Evolutionary conservation across 1,140 invertebrate species (phyloP).

Genomic region (Aplysia californica): DNA sequence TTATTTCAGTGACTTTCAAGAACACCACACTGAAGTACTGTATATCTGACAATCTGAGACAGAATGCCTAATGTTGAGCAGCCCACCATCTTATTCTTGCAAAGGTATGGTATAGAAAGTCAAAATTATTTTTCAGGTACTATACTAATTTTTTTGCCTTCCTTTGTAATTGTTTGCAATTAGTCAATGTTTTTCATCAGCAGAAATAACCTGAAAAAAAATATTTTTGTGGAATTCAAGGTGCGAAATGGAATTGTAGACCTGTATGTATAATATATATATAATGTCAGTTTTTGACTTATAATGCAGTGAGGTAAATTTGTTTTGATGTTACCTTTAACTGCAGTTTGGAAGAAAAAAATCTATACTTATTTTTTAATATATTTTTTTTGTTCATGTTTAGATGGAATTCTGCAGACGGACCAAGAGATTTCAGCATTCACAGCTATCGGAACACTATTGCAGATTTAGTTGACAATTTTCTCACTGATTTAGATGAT

Average conservation of each 20-base stretch:
- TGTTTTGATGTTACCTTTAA: too few relatives aligned
- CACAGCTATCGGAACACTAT: conserved; percentile 35
- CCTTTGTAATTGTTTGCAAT: too few relatives aligned
- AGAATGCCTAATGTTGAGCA: not conserved
- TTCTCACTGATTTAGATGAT: conserved; percentile 37
- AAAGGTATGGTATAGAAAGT: too few relatives aligned
- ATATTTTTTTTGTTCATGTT: not conserved
- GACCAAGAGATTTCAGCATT: conserved; percentile 25
- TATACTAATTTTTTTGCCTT: too few relatives aligned
- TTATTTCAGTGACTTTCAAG: not conserved
- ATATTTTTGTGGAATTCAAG: too few relatives aligned
- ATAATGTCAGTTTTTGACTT: too few relatives aligned
- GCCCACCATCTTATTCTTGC: not conserved
- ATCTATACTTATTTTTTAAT: not conserved
- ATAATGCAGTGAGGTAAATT: too few relatives aligned
- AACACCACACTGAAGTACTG: not conserved
- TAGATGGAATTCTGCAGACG: conserved; percentile 27
- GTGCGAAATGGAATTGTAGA: too few relatives aligned
- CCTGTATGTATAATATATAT: too few relatives aligned
- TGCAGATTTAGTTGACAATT: conserved; percentile 34
- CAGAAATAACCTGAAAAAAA: too few relatives aligned
- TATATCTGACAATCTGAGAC: not conserved
- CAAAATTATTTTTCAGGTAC: too few relatives aligned
- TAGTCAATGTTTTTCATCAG: too few relatives aligned
- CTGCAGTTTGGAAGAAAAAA: not conserved